phyloP scores from a whole-genome alignment of 2,888 invertebrate species.

The Pheosia tremula region DNA sequence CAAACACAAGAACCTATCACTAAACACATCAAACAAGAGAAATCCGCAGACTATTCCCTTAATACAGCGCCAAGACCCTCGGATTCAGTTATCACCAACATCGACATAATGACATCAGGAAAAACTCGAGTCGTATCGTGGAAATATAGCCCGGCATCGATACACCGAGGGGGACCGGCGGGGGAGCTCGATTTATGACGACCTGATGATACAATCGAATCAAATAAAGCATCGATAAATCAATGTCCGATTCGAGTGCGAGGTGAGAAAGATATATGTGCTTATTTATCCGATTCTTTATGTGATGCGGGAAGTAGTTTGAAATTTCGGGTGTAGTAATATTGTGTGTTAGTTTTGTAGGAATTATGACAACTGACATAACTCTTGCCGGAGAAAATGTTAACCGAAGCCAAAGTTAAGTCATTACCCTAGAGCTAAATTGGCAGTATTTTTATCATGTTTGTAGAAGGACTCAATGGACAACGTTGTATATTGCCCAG shows the following conservation, averaged over 20 bases:
- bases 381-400: no score
- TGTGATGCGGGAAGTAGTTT: conserved; percentile 8
- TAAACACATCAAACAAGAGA: conserved; percentile 32
- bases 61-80: conserved; percentile 44
- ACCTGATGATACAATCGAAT: conserved; percentile 83
- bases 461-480: no score
- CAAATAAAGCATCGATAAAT: conserved; percentile 81
- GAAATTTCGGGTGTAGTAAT: not conserved
- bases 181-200: conserved; percentile 76
- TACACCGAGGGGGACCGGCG: conserved; percentile 35
- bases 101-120: conserved; percentile 77
- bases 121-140: conserved; percentile 62
- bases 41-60: conserved; percentile 48
- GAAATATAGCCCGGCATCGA: conserved; percentile 50
- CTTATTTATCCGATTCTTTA: conserved; percentile 35
- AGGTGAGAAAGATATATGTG: conserved; percentile 62
- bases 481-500: no score
- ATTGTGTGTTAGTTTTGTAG: not conserved
- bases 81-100: conserved; percentile 74
- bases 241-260: conserved; percentile 73
- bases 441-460: no score
- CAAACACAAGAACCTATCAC: conserved; percentile 18
- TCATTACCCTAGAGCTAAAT: no score
- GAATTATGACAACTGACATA: no score
- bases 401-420: no score